These are phyloP conservation scores for Metellina segmentata DNA, from an alignment of 2,888 invertebrate species.

Conservation along the genomic window DNA sequence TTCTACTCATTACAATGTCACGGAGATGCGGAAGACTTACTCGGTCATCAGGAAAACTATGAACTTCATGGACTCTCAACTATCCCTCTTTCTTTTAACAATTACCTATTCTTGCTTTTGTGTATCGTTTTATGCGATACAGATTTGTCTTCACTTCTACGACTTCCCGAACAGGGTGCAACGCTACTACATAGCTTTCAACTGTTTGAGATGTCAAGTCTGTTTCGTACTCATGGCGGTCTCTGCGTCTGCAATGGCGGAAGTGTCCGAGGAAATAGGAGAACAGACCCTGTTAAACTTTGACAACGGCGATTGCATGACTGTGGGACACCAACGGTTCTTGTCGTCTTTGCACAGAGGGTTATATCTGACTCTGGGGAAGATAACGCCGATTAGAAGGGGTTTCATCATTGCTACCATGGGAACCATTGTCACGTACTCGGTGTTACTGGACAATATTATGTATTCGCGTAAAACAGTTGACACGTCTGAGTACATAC, in stretches of 20 bases:
- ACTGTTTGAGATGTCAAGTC: neutral
- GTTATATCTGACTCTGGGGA: slow-evolving; percentile 21
- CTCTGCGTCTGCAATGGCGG: neutral
- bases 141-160: neutral
- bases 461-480: too few species aligned
- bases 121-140: neutral
- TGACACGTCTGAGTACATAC: too few species aligned
- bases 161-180: neutral
- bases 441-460: neutral
- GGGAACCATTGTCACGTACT: slow-evolving; percentile 4
- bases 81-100: neutral
- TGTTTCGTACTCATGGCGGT: neutral
- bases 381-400: slow-evolving; percentile 9
- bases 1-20: neutral
- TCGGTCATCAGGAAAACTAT: neutral
- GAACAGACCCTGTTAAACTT: neutral
- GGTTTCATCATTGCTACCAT: neutral
- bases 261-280: neutral
- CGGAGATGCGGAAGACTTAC: neutral
- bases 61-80: neutral
- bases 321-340: neutral
- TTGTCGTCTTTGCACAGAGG: neutral
- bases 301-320: neutral
- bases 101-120: neutral
- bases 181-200: neutral